Evolutionary conservation across 2,888 invertebrate genomes (phyloP), one percentile per base, ranked within the genome.

Genomic region (Orthonevra nobilis): DNA sequence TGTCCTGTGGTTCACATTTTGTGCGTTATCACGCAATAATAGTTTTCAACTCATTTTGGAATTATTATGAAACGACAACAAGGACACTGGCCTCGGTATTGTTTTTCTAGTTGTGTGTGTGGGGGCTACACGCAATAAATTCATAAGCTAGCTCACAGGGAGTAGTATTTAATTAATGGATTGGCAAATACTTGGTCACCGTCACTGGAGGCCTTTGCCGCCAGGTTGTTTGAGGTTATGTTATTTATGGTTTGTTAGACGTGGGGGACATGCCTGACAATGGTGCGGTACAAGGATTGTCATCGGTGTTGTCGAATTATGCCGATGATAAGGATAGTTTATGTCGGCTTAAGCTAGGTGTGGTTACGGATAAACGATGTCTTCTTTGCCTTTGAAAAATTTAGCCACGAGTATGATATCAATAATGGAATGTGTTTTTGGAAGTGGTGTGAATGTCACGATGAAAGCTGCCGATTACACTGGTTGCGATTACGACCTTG

Each of bases 1-100:
- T 50, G 68, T 60, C 70, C 30, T 77, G 75, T 46, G 77, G 75
- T 64, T 70, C 42, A 44, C 63, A 70, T 32, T 70, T 52, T 63
- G 70, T 58, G 44, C 58, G 64, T 74, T 74, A 74, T 68, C 74
- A 74, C 68, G 74, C 74, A 61, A 74, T 74, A 61, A 74, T 68
- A 74, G 68, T 60, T 74, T 61, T 68, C 74, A 68, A 60, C 61
- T 68, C 68, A 34, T 36, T 54, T n/a, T 32, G 46, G 19, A 60
- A 60, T 52, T 68, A 60, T 52, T 68, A 74, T 68, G 68, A 60
- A 52, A 28, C 23, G 32, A 32, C 28, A 40, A 3, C 28, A 17
- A 19, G 32, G 12, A 3, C 32, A 12, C 20, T 3, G 5, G 12
- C 6, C 20, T 5, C 9, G 12, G 4, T 7, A 30, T 44, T 60